These are phyloP conservation scores for Pterostichus madidus DNA, from an alignment of 2,888 invertebrate species.

Conservation along the genomic window DNA sequence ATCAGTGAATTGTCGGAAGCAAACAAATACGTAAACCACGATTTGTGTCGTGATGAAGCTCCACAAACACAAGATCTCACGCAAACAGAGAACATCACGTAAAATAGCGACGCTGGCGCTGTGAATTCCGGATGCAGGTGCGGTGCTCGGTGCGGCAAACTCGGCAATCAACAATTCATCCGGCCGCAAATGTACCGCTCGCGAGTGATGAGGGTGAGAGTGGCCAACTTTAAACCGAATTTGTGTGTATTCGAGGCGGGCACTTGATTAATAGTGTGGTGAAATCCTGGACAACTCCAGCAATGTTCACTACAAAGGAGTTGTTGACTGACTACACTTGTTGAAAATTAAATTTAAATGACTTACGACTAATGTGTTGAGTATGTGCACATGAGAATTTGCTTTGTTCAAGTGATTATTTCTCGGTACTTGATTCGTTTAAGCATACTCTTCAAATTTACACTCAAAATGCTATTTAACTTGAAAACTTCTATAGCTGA, in stretches of 20 bases:
- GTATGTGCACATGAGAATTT: neutral
- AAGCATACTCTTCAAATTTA: neutral
- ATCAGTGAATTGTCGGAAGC: neutral
- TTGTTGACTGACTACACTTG: constrained; percentile 35
- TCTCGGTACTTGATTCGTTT: neutral
- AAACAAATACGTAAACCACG: constrained; percentile 1
- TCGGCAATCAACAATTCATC: constrained; percentile 60
- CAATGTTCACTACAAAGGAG: constrained; percentile 11
- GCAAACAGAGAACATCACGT: constrained; percentile 44
- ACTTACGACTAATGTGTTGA: constrained; percentile 42
- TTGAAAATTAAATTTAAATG: constrained; percentile 41
- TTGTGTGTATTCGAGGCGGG: constrained; percentile 34
- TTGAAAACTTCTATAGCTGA: too few relatives aligned
- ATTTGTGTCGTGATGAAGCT: constrained; percentile 3
- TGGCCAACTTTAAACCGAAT: constrained; percentile 57
- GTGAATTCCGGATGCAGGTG: constrained; percentile 35
- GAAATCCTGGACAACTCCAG: constrained; percentile 58
- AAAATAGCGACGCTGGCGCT: constrained; percentile 9
- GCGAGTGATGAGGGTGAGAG: constrained; percentile 58
- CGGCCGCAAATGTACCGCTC: constrained; percentile 55
- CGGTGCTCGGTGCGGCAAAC: constrained; percentile 29
- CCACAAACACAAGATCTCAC: neutral
- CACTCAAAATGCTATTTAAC: too few relatives aligned
- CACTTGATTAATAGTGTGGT: constrained; percentile 64
- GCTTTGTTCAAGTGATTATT: constrained; percentile 3